Evolutionary conservation across 2,888 invertebrate genomes (phyloP).

Genomic region (Saturnia pavonia): DNA sequence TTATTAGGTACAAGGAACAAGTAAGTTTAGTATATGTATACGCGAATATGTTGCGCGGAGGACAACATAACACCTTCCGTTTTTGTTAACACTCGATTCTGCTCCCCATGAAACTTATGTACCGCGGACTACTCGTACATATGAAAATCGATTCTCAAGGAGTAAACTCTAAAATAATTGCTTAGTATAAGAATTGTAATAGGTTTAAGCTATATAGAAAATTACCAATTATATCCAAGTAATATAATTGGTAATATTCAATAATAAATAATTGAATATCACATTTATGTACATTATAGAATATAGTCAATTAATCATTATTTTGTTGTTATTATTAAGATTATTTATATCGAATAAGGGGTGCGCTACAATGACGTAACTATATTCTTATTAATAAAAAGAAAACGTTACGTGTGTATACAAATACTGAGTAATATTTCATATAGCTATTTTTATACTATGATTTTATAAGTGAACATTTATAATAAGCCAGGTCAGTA

Average conservation of each 20-base stretch:
- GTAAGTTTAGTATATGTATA: too few species aligned
- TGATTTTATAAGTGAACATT: not conserved
- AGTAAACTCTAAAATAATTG: too few species aligned
- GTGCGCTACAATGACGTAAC: not conserved
- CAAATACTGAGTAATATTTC: not conserved
- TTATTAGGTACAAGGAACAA: too few species aligned
- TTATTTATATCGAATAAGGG: not conserved
- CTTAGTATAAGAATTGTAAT: not conserved
- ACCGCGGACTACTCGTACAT: too few species aligned
- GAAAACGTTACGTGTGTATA: not conserved
- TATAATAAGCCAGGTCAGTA: not conserved
- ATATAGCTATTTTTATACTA: slow-evolving; percentile 4
- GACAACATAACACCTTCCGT: too few species aligned
- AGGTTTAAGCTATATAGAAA: too few species aligned
- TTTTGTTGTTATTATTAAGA: not conserved
- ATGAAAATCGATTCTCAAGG: too few species aligned
- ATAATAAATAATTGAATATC: not conserved
- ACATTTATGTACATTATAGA: not conserved
- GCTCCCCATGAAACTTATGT: too few species aligned
- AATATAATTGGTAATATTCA: not conserved
- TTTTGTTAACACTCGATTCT: too few species aligned
- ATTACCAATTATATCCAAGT: not conserved
- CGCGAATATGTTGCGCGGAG: too few species aligned
- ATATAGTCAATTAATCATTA: not conserved
- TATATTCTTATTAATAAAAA: slow-evolving; percentile 4